phyloP scores from a whole-genome alignment of 2,888 invertebrate genomes.

The Mallateleia sp. region DNA sequence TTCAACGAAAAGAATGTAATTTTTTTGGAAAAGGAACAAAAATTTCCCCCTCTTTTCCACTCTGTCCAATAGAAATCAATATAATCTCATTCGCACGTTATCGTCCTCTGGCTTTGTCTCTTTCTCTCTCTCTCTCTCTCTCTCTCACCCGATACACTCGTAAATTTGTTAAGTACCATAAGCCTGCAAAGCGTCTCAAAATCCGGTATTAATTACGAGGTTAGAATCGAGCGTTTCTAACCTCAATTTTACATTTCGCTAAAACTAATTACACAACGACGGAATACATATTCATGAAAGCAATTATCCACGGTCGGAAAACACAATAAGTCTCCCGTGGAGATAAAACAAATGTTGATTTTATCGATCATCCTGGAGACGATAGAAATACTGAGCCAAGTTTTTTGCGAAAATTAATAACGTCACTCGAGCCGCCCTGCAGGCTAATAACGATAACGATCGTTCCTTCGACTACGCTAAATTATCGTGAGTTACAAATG shows the following conservation, averaged over 20 bases:
- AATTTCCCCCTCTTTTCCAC: neutral
- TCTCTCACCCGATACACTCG: constrained; percentile 16
- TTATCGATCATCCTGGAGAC: constrained; percentile 19
- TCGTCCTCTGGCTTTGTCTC: neutral
- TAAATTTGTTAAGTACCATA: constrained; percentile 65
- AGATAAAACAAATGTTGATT: constrained; percentile 49
- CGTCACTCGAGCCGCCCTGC: constrained; percentile 51
- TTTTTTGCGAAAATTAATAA: constrained; percentile 31
- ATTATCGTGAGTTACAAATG: constrained; percentile 68
- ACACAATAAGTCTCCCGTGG: constrained; percentile 3
- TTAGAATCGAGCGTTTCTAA: constrained; percentile 20
- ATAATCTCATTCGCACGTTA: constrained; percentile 21
- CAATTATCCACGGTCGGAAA: constrained; percentile 37
- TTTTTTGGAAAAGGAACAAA: constrained; percentile 2
- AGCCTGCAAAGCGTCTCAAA: constrained; percentile 59
- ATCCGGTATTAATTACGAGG: constrained; percentile 5
- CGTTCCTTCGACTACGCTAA: constrained; percentile 61
- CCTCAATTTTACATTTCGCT: constrained; percentile 31
- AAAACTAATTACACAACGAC: constrained; percentile 44
- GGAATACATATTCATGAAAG: constrained; percentile 37
- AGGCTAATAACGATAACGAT: constrained; percentile 65
- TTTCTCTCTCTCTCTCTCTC: neutral
- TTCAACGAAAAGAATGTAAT: neutral
- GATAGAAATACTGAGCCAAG: constrained; percentile 33
- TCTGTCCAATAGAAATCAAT: constrained; percentile 33